phyloP scores from a whole-genome alignment of 2,888 invertebrate species.

The Lacanobia oleracea region DNA sequence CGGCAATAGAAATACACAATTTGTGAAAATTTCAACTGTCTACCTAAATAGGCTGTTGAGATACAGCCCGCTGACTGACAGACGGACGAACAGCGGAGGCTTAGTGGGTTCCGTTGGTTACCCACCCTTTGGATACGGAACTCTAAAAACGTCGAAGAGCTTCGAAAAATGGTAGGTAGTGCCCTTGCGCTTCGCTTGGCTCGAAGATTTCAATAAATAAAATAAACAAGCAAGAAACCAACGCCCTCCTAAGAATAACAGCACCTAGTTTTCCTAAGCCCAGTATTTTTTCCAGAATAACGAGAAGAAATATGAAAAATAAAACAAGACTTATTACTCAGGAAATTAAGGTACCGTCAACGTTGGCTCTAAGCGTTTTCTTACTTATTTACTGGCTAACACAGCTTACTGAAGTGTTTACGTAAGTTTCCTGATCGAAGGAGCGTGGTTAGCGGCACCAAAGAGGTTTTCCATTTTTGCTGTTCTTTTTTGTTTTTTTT shows the following conservation, averaged over 20 bases:
- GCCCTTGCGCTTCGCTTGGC: too few relatives aligned
- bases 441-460: slow-evolving; percentile 26
- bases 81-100: too few relatives aligned
- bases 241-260: background rate
- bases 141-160: too few relatives aligned
- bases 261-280: background rate
- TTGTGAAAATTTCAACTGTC: too few relatives aligned
- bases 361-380: slow-evolving; percentile 43
- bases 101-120: too few relatives aligned
- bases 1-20: too few relatives aligned
- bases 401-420: slow-evolving; percentile 53
- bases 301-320: slow-evolving; percentile 46
- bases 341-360: slow-evolving; percentile 49
- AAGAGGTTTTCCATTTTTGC: slow-evolving; percentile 26
- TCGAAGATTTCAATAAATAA: background rate
- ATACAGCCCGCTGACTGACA: too few relatives aligned
- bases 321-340: slow-evolving; percentile 25
- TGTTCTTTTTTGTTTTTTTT: slow-evolving; percentile 8
- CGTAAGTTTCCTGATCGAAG: slow-evolving; percentile 47
- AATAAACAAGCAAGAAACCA: background rate
- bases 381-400: slow-evolving; percentile 45
- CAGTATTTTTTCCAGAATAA: slow-evolving; percentile 16
- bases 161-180: too few relatives aligned
- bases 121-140: too few relatives aligned
- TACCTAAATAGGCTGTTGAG: too few relatives aligned